Evolutionary conservation across 1,140 invertebrate species (phyloP).

Genomic region (Zaprionus inermis): DNA sequence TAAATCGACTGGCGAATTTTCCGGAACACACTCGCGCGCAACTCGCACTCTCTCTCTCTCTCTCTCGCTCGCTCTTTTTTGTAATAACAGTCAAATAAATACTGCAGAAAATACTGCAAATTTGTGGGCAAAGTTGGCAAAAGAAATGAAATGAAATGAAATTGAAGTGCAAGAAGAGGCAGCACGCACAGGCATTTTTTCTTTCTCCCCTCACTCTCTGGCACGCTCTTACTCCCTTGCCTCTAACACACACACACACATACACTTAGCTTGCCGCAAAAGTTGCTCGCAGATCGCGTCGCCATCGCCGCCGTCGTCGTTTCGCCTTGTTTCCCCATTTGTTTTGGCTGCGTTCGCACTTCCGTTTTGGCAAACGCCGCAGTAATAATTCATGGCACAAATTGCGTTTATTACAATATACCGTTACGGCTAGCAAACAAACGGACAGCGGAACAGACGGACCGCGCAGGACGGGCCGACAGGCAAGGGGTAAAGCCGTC

Average conservation of each 20-base stretch:
- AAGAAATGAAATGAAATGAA: slow-evolving; percentile 4
- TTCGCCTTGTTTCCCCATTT: slow-evolving; percentile 39
- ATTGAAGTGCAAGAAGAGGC: background rate
- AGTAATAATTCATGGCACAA: slow-evolving; percentile 80
- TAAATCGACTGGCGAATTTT: slow-evolving; percentile 3
- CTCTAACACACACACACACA: background rate
- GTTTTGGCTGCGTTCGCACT: slow-evolving; percentile 53
- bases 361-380: slow-evolving; percentile 64
- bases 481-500: background rate
- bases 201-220: background rate
- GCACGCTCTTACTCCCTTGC: background rate
- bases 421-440: slow-evolving; percentile 33
- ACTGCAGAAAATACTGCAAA: slow-evolving; percentile 1
- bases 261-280: background rate
- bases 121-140: background rate
- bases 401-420: slow-evolving; percentile 81
- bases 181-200: background rate
- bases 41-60: background rate
- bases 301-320: background rate
- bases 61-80: background rate
- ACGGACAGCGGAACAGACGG: slow-evolving; percentile 15
- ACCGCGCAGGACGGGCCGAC: too few species aligned
- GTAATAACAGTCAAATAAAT: slow-evolving; percentile 7
- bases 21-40: too few species aligned
- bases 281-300: slow-evolving; percentile 1